phyloP scores from a whole-genome alignment of 1,140 invertebrate species.

The Bemisia tabaci region DNA sequence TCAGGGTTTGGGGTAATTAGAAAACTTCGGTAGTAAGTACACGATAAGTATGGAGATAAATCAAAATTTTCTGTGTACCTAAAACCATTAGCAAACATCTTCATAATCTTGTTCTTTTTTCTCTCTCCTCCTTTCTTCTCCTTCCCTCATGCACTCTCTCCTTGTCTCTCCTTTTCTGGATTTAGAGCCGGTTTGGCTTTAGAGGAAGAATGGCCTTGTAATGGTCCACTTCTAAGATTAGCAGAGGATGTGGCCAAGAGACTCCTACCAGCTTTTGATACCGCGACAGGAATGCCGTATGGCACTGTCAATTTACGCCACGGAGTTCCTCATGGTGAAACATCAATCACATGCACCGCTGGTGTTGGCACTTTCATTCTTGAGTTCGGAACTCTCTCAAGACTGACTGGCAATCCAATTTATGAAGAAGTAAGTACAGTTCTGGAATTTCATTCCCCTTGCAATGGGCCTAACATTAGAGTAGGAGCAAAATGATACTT shows the following conservation, averaged over 20 bases:
- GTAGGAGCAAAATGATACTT: no score
- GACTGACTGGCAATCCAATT: constrained; percentile 85
- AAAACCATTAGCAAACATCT: no score
- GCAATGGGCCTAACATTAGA: no score
- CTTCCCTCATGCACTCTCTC: no score
- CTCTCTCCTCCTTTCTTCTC: no score
- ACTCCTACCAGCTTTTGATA: constrained; percentile 79
- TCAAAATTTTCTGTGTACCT: no score
- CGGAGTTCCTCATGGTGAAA: constrained; percentile 89
- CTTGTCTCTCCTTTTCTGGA: no score
- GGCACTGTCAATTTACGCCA: constrained; percentile 88
- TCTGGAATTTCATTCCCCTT: neutral
- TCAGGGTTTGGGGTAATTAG: no score
- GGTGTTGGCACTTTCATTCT: constrained; percentile 95
- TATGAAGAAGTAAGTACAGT: constrained; percentile 62
- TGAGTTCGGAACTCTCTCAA: constrained; percentile 90
- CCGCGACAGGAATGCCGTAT: constrained; percentile 93
- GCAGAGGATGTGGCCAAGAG: constrained; percentile 88
- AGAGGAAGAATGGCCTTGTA: constrained; percentile 93
- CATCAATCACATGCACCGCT: constrained; percentile 92
- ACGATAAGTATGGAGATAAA: no score
- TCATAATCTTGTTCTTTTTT: no score
- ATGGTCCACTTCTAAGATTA: constrained; percentile 78
- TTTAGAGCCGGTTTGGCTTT: constrained; percentile 61
- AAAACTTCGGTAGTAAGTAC: no score